Percentiles rank a stretch among this genome's conserved stretches.
phyloP scores from a whole-genome alignment of 2,113 vertebrate species.

The Vanacampus margaritifer region DNA sequence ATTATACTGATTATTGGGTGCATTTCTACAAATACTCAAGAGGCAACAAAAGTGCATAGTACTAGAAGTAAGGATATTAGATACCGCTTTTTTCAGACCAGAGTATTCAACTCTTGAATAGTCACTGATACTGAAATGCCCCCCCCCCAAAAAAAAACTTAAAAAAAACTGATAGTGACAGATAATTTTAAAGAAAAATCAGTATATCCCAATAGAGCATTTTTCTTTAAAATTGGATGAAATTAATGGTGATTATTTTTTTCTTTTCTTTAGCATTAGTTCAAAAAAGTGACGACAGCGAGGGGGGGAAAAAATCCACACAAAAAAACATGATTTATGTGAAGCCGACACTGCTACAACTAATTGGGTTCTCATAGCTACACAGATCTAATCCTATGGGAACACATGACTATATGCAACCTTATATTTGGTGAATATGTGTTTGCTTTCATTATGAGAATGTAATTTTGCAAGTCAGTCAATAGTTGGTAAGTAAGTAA shows the following conservation, averaged over 20 bases:
- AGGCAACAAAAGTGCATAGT: neutral
- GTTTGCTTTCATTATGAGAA: constrained; percentile 4
- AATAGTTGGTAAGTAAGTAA: constrained; percentile 8
- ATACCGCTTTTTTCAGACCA: too few species aligned
- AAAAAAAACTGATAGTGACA: too few species aligned
- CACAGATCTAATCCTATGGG: constrained; percentile 8
- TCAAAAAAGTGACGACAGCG: neutral
- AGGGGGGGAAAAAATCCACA: too few species aligned
- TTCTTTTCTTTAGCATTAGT: too few species aligned
- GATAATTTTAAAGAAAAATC: too few species aligned
- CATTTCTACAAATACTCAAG: neutral
- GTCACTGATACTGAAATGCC: too few species aligned
- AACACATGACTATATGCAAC: neutral
- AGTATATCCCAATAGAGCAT: too few species aligned
- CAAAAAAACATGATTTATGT: neutral
- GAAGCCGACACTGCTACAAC: constrained; percentile 11
- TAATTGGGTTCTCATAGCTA: neutral
- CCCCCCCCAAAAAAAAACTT: too few species aligned
- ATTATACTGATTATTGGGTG: neutral
- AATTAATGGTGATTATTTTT: too few species aligned
- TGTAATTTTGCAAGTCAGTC: neutral
- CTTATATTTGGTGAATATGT: neutral
- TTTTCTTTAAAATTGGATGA: too few species aligned
- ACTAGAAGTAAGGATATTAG: too few species aligned
- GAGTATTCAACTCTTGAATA: too few species aligned